Evolutionary conservation across 2,113 vertebrate genomes (phyloP), one percentile per base, ranked within the genome.

Genomic region (Parus major): DNA sequence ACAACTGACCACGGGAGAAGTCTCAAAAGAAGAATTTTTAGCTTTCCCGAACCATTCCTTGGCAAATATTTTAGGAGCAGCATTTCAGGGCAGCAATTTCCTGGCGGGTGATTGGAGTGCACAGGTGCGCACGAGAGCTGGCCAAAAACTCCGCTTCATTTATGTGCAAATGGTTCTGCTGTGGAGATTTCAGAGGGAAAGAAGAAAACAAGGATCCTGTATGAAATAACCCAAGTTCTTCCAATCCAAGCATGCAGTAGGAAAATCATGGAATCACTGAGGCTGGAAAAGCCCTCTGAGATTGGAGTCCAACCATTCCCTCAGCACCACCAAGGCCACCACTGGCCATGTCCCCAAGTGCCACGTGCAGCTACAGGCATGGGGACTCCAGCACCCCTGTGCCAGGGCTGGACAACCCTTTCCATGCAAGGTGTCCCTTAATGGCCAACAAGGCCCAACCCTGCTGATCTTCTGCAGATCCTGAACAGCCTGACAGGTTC

Each of bases 141-240:
- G 83, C 72, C 93, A 95, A 95, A 70, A 77, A 83, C 86, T 76
- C 49, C 10, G 16, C 76, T 50, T 70, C 23, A 18, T 71, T 82
- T 56, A 49, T 42, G 29, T 25, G 72, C 71, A 65, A 82, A 68
- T 25, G 86, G 49, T 31, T 76, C n/a, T 2, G 22, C 20, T 29
- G 31, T 1, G 12, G 79, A 50, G 68, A 15, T 85, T 66, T 11
- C 35, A 39, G 3, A 3, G 22, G 33, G 4, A 24, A 42, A 11
- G 20, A 35, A 64, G 10, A 82, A 44, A 91, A 39, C 4, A 12
- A 39, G n/a, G 36, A 69, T 31, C 18, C 42, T 22, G 33, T 3
- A 60, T 27, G 84, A 52, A 87, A 91, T 11, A 69, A 68, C 44
- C 33, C 50, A 12, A 61, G 7, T 41, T 64, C 28, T 61, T 29